Conservation (phyloP, 1,140 invertebrate genomes). For the Lasioglossum baleicum region DNA sequence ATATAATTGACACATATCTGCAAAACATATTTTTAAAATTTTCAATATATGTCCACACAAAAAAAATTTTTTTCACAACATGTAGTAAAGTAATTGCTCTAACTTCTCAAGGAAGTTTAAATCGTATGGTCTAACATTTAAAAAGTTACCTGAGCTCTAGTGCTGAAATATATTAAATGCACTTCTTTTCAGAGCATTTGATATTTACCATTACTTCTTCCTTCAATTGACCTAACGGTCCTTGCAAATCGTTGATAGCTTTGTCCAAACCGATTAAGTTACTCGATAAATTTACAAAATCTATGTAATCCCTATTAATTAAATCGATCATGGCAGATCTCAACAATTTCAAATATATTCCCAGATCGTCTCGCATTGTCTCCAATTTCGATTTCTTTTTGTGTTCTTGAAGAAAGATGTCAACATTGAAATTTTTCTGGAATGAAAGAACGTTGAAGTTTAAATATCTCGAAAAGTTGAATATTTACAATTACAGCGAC, state of each 20-base stretch:
- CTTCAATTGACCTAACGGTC: slow-evolving; percentile 88
- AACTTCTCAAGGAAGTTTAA: too few relatives aligned
- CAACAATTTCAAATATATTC: slow-evolving; percentile 93
- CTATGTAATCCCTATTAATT: slow-evolving; percentile 98
- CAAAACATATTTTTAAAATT: too few relatives aligned
- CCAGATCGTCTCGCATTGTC: slow-evolving; percentile 93
- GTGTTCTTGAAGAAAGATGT: slow-evolving; percentile 93
- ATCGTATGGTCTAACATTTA: too few relatives aligned
- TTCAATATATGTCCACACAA: too few relatives aligned
- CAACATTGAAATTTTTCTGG: slow-evolving; percentile 92
- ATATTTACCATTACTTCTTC: slow-evolving; percentile 87
- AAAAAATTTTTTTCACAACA: too few relatives aligned
- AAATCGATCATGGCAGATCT: slow-evolving; percentile 96
- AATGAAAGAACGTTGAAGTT: slow-evolving; percentile 1
- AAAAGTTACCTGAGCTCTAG: not conserved
- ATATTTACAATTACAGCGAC: not conserved
- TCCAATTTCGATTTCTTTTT: slow-evolving; percentile 90
- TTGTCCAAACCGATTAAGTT: slow-evolving; percentile 95
- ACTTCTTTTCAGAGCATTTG: too few relatives aligned
- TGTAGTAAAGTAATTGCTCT: too few relatives aligned
- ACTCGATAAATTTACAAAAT: slow-evolving; percentile 97
- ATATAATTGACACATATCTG: too few relatives aligned
- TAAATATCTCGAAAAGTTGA: not conserved
- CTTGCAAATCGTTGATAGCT: slow-evolving; percentile 88
- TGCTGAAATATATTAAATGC: too few relatives aligned